Conservation (phyloP, 2,113 vertebrate species). For the Myodes glareolus region DNA sequence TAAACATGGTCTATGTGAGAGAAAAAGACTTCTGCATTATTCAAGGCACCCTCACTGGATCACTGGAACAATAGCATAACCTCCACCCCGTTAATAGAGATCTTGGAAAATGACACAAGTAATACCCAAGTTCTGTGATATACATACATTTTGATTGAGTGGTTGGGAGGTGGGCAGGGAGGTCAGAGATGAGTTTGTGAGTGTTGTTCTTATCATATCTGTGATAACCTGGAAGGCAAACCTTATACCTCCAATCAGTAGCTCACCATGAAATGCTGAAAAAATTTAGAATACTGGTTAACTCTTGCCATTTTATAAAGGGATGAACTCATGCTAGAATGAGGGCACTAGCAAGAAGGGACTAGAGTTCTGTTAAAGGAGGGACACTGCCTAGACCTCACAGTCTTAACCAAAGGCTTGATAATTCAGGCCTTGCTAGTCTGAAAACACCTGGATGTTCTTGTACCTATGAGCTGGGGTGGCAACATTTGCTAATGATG, state of each 20-base stretch:
- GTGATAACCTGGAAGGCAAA: not conserved
- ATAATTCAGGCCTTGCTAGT: not conserved
- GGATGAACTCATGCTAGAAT: not conserved
- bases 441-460: not conserved
- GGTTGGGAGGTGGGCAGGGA: not conserved
- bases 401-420: not conserved
- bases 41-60: not conserved
- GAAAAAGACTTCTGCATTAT: not conserved
- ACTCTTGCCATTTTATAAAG: not conserved
- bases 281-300: slow-evolving; percentile 15
- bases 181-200: not conserved
- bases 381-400: not conserved
- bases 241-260: not conserved
- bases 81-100: not conserved
- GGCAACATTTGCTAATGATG: not conserved
- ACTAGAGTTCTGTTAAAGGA: not conserved
- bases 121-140: not conserved
- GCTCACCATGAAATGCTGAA: not conserved
- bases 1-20: not conserved
- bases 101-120: not conserved
- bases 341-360: not conserved
- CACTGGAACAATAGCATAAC: not conserved
- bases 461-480: not conserved
- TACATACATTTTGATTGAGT: not conserved
- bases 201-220: not conserved